Base-by-base conservation (phyloP, 1,140 invertebrate genomes). In the Drosophila azteca region DNA sequence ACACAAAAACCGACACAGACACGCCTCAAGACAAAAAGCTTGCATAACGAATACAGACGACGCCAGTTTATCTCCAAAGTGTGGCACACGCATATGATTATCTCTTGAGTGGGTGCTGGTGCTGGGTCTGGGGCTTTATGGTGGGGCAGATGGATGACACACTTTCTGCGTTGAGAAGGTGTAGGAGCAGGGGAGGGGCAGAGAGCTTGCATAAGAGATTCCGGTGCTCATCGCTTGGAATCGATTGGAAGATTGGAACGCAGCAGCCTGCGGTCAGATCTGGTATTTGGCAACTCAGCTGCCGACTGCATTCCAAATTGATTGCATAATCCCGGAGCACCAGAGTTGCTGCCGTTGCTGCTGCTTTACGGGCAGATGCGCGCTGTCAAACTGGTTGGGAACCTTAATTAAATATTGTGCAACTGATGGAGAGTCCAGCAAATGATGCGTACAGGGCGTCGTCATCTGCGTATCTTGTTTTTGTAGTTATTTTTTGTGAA, bases 331-430 rank as follows among this genome's bases (percentile, higher is more conserved):
- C 39, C 5, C 26, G 41, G 26, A 6, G 41, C n/a, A 20, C 39
- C 5, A n/a, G 11, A 31, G 35, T 29, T 8, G 20, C 44, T 43
- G 39, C 49, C 45, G 13, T 44, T 31, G 13, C 63, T 31, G 35
- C 46, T 51, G 48, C 2, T 44, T 20, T 46, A 15, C 24, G 6
- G 51, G 66, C 51, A 69, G 66, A 69, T 69, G 66, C 64, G 66
- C 13, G 22, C 22, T 46, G 43, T 31, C 22, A 84, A 84, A 84
- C 81, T 72, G 80, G 80, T 84, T 84, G 46, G 60, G 60, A 39
- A n/a, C 44, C 72, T 84, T 63, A 64, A 77, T 84, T 59, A 68
- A 79, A 80, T 64, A 55, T 65, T 75, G 66, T 62, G 71, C 71
- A 62, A 70, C 44, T 43, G 17, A 35, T 66, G 52, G 50, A 69